phyloP scores from a whole-genome alignment of 1,140 invertebrate species.

The Bombus fervidus region DNA sequence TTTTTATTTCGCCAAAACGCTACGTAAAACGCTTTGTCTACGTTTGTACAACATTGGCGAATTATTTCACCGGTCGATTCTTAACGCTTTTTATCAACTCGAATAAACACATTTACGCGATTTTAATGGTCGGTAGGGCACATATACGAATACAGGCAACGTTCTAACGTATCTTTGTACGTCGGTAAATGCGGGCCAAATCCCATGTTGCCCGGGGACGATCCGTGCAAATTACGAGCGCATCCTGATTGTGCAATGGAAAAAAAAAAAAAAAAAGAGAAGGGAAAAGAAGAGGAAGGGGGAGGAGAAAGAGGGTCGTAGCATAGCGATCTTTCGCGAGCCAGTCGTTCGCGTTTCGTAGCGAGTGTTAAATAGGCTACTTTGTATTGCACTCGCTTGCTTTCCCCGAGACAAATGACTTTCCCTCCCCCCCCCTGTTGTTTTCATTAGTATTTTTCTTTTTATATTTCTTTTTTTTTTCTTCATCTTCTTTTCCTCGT shows the following conservation, averaged over 20 bases:
- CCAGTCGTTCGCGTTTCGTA: slow-evolving; percentile 31
- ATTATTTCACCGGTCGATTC: neutral
- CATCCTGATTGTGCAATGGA: neutral
- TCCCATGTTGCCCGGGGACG: neutral
- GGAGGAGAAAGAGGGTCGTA: neutral
- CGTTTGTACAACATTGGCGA: neutral
- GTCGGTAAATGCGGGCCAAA: slow-evolving; percentile 19
- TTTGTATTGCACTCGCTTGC: slow-evolving; percentile 43
- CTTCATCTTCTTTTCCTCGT: neutral
- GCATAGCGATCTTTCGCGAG: slow-evolving; percentile 47
- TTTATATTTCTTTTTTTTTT: neutral
- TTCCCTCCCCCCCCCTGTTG: neutral
- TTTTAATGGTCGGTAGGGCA: neutral
- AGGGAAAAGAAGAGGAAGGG: neutral
- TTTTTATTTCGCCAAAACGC: too few relatives aligned
- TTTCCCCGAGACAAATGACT: slow-evolving; percentile 46
- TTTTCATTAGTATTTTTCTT: neutral
- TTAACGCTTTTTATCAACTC: neutral
- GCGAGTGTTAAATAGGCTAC: slow-evolving; percentile 47
- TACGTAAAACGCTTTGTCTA: neutral
- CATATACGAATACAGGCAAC: neutral
- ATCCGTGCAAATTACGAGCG: slow-evolving; percentile 17
- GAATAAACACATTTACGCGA: neutral
- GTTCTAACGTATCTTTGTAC: neutral
- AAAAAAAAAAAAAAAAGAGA: neutral